Evolutionary conservation across 2,888 invertebrate species (phyloP), one percentile per base, ranked within the genome.

Genomic region (Tachina lurida): DNA sequence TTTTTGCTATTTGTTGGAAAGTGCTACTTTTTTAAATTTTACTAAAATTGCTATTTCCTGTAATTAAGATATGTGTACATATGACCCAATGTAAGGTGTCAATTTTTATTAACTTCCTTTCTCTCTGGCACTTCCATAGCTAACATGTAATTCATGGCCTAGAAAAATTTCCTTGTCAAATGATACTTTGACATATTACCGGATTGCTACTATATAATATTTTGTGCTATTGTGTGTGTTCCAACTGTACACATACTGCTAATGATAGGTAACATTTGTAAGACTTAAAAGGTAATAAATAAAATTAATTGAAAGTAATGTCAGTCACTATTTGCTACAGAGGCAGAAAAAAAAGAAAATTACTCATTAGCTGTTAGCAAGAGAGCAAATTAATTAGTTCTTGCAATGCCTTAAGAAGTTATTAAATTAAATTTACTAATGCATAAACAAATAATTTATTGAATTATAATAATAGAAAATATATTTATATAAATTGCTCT

Each of bases 201-300:
- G 9, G 19, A 22, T 47, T 31, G n/a, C 15, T 22, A 1, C 15
- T 9, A 7, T 4, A 31, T 22, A 15, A 45, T 17, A 9, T 54
- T 70, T 56, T 4, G 15, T 54, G 19, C 17, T 54, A 31, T 31
- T 31, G 31, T 31, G 31, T 31, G 31, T 31, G 31, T 22, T 15
- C 19, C 15, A 39, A 5, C 43, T 43, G 43, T 15, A 22, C 56
- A 45, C 56, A 56, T 54, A 22, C 10, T 22, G 15, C n/a, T n/a
- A n/a, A 41, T 22, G n/a, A 7, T 22, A n/a, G 41, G 12, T 22
- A 43, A 22, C 45, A 45, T 56, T 54, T 43, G n/a, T 22, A 70
- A 56, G 13, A 43, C 54, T 43, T 56, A 58, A 71, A 71, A 71
- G 45, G 41, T 71, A 45, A 45, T 58, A 58, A 58, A 58, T 70